A percentile compares a stretch with the other conserved stretches of the same genome.
These are phyloP conservation scores for Ailurus styani DNA, from an alignment of 2,113 vertebrate species.

Conservation along the genomic window DNA sequence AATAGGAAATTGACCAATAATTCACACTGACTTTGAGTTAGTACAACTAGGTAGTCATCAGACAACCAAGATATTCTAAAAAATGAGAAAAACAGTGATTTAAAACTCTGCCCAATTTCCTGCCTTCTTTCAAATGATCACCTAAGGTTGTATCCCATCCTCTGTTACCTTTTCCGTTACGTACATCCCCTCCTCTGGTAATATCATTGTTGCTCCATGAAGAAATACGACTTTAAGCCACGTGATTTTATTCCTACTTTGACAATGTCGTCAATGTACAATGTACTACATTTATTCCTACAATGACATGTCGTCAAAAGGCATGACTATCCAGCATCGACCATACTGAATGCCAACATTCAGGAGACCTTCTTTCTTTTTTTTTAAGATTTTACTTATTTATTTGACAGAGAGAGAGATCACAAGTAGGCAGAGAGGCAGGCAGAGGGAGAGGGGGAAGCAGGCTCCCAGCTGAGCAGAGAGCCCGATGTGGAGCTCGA, in stretches of 20 bases:
- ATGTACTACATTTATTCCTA: too few relatives aligned
- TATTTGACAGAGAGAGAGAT: too few relatives aligned
- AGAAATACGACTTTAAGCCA: not conserved
- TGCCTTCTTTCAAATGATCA: not conserved
- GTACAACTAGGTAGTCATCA: not conserved
- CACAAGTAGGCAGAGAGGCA: too few relatives aligned
- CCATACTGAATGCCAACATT: not conserved
- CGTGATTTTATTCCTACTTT: not conserved
- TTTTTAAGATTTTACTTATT: too few relatives aligned
- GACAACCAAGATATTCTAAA: not conserved
- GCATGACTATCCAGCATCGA: not conserved
- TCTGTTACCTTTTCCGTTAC: not conserved
- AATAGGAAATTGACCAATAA: not conserved
- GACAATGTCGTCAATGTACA: too few relatives aligned
- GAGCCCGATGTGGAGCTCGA: too few relatives aligned
- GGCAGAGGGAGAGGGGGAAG: too few relatives aligned
- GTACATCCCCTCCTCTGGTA: not conserved
- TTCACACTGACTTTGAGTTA: not conserved
- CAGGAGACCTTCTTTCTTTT: not conserved
- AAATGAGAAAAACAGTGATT: not conserved
- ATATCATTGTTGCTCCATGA: not conserved
- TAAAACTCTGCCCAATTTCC: not conserved
- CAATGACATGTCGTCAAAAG: not conserved
- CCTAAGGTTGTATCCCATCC: not conserved
- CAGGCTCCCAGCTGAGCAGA: too few relatives aligned